Conservation (phyloP, 2,113 vertebrate species). For the Salvator merianae region DNA sequence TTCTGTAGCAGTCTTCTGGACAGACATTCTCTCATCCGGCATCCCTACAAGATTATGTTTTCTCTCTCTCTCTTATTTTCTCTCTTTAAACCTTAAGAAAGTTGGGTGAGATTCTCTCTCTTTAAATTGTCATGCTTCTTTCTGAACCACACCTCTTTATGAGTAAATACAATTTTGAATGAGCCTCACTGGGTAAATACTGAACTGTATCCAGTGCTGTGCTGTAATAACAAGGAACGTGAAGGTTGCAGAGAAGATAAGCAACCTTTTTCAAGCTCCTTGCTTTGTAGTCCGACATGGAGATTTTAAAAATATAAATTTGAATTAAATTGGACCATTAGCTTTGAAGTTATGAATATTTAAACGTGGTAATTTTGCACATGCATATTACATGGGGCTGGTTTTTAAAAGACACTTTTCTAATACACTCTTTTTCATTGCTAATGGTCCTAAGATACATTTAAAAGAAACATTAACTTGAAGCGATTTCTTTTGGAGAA, state of each 20-base stretch:
- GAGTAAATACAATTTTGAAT: neutral
- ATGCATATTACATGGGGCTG: conserved; percentile 2
- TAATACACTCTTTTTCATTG: neutral
- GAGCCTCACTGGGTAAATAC: neutral
- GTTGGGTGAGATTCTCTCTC: neutral
- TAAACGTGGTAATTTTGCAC: conserved; percentile 20
- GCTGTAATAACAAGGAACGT: neutral
- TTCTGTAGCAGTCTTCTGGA: neutral
- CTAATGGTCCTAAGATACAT: neutral
- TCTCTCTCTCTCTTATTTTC: neutral
- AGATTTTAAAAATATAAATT: conserved; percentile 17
- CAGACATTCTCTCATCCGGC: neutral
- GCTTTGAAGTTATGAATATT: conserved; percentile 22
- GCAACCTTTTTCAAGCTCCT: neutral
- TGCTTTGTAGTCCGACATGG: conserved; percentile 11
- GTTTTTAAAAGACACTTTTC: conserved; percentile 9
- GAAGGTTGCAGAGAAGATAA: conserved; percentile 2
- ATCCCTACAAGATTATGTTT: neutral
- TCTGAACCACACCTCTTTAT: neutral
- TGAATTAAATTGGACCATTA: conserved; percentile 20
- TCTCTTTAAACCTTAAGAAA: neutral
- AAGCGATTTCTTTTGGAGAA: neutral
- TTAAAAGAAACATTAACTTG: neutral
- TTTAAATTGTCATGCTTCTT: neutral
- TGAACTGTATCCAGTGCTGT: neutral